phyloP scores from a whole-genome alignment of 2,113 vertebrate species.

The Macquaria ambigua region DNA sequence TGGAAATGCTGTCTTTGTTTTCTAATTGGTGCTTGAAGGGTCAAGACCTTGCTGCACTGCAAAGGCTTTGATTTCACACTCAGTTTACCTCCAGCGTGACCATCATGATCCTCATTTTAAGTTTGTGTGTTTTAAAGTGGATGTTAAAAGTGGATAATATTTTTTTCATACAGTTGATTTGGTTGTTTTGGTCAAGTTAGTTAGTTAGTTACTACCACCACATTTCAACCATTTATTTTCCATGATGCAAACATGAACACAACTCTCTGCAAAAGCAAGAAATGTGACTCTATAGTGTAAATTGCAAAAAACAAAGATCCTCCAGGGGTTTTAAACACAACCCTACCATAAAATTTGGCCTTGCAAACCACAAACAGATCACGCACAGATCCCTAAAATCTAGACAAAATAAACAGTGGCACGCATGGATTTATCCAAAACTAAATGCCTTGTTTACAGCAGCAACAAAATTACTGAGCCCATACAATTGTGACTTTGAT shows the following conservation, averaged over 20 bases:
- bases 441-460: slow-evolving; percentile 65
- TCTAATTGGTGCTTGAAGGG: slow-evolving; percentile 1
- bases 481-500: slow-evolving; percentile 54
- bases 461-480: slow-evolving; percentile 69
- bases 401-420: slow-evolving; percentile 56
- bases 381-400: slow-evolving; percentile 18
- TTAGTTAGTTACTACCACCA: background rate
- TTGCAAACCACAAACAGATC: slow-evolving; percentile 50
- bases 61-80: background rate
- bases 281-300: background rate
- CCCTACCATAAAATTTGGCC: slow-evolving; percentile 3
- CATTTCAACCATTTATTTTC: background rate
- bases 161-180: background rate
- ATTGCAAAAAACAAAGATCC: background rate
- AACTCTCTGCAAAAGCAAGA: background rate
- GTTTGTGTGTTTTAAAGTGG: too few relatives aligned
- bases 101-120: too few relatives aligned
- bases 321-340: background rate
- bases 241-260: background rate
- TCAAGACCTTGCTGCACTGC: background rate
- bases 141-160: too few relatives aligned
- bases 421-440: slow-evolving; percentile 37
- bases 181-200: background rate
- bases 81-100: background rate
- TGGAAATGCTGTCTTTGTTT: slow-evolving; percentile 29